Percentiles rank a stretch among this genome's conserved stretches.
These are phyloP conservation scores for Clamator glandarius DNA, from an alignment of 2,797 vertebrate species.

Conservation along the genomic window DNA sequence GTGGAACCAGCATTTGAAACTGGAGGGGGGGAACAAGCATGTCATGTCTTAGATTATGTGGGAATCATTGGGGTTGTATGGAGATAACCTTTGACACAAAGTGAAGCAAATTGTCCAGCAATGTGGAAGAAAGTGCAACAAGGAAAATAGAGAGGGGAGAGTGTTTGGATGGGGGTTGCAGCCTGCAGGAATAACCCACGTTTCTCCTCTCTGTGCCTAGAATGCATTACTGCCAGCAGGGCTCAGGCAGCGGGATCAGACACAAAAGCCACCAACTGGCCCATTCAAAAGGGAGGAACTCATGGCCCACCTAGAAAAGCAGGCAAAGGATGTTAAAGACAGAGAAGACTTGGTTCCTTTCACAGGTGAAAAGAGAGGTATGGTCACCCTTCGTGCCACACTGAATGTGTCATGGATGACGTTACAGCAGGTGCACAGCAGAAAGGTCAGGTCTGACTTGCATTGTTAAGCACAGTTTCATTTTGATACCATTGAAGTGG, in stretches of 20 bases:
- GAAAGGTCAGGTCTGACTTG: background rate
- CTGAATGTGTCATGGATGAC: fast-evolving
- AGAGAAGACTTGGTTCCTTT: conserved; percentile 94
- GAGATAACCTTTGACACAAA: background rate
- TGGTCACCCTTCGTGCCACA: background rate
- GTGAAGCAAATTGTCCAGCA: background rate
- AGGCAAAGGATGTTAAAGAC: conserved; percentile 95
- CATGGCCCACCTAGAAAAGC: conserved; percentile 94
- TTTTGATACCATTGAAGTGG: background rate
- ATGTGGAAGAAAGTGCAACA: background rate
- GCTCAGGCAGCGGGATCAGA: conserved; percentile 95
- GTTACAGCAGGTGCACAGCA: background rate
- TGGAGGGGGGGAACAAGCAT: background rate
- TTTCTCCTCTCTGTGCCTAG: conserved; percentile 72
- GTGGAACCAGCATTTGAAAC: background rate
- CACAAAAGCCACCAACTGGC: conserved; percentile 93
- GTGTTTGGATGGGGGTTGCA: fast-evolving
- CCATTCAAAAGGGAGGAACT: conserved; percentile 93
- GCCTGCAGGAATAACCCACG: background rate
- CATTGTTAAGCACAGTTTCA: background rate
- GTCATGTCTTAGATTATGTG: background rate
- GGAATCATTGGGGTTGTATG: background rate
- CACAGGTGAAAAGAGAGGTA: conserved; percentile 97
- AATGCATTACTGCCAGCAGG: conserved; percentile 93
- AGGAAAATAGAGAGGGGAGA: background rate